Conservation (phyloP, 2,797 vertebrate species). For the Pseudochirops cupreus region DNA sequence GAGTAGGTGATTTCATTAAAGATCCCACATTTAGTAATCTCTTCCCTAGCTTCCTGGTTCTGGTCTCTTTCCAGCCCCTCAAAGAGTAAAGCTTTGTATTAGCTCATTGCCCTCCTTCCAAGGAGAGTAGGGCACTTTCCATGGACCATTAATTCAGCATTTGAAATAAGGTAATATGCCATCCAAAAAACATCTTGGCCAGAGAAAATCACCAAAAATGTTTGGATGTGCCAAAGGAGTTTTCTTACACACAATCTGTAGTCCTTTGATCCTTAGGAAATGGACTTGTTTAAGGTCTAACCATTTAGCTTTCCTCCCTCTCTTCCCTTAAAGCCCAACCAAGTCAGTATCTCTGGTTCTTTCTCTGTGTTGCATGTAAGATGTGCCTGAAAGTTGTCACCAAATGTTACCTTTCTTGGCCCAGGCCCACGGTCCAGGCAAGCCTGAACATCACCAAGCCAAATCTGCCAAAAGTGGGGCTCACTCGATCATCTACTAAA, state of each 20-base stretch:
- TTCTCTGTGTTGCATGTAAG: not conserved
- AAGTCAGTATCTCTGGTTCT: not conserved
- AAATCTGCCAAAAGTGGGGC: not conserved
- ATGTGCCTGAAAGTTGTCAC: not conserved
- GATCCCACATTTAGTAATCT: not conserved
- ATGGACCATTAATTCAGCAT: not conserved
- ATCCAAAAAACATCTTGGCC: not conserved
- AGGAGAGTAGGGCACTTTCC: accelerated
- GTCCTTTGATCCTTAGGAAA: accelerated
- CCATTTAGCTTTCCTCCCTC: not conserved
- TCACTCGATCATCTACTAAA: not conserved
- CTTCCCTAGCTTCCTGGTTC: not conserved
- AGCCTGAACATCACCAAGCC: not conserved
- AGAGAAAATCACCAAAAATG: not conserved
- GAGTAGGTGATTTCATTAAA: not conserved
- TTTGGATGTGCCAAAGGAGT: not conserved
- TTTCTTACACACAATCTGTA: not conserved
- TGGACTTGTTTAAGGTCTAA: not conserved
- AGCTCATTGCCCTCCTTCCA: not conserved
- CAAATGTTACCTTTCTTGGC: not conserved
- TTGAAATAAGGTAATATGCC: not conserved
- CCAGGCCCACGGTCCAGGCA: not conserved
- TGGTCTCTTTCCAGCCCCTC: not conserved
- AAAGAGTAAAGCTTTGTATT: not conserved
- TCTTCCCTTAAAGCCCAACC: not conserved